Evolutionary conservation across 2,797 vertebrate genomes (phyloP).

Genomic region (Lepus townsendii): DNA sequence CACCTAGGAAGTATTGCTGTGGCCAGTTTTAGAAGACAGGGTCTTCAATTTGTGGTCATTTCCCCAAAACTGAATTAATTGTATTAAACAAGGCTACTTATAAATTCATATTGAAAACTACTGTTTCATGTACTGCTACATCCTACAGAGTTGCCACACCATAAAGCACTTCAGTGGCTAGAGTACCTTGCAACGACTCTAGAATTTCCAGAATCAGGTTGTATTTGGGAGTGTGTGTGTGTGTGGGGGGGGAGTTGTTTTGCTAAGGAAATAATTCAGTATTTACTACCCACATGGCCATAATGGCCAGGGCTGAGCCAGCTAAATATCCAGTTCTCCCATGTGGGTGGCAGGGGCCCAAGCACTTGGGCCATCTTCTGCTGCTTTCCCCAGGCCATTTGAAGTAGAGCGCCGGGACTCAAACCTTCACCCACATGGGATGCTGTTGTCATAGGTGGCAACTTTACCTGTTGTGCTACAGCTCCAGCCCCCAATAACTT

Average conservation of each 20-base stretch:
- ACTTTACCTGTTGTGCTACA: too few species aligned
- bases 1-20: neutral
- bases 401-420: too few species aligned
- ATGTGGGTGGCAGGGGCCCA: too few species aligned
- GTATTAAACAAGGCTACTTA: neutral
- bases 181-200: neutral
- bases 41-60: neutral
- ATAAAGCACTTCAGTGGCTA: neutral
- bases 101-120: neutral
- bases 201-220: neutral
- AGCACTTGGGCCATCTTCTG: too few species aligned
- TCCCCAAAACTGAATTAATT: constrained; percentile 1
- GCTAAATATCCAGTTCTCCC: too few species aligned
- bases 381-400: too few species aligned
- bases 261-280: neutral
- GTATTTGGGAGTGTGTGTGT: neutral
- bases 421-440: too few species aligned
- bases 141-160: neutral
- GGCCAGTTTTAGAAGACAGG: neutral
- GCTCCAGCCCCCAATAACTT: too few species aligned
- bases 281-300: neutral
- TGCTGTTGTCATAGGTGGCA: too few species aligned
- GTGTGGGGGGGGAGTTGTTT: neutral
- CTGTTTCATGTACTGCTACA: neutral
- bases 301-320: too few species aligned